Evolutionary conservation across 2,797 vertebrate species (phyloP).

Genomic region (Dermochelys coriacea): DNA sequence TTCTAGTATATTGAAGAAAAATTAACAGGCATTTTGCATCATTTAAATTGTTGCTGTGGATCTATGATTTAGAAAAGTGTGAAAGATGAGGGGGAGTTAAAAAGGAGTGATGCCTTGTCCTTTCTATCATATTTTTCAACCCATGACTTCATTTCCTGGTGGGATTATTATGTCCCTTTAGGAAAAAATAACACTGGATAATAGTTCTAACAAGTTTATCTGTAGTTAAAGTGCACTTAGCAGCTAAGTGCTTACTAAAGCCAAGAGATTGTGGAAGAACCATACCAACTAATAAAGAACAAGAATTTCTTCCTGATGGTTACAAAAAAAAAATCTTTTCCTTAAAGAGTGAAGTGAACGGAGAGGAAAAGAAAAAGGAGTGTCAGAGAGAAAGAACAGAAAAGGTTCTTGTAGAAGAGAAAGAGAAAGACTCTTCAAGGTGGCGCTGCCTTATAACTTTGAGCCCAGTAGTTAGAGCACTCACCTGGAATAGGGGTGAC

Average conservation of each 20-base stretch:
- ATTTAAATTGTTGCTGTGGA: neutral
- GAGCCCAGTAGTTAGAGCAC: neutral
- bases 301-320: slow-evolving; percentile 26
- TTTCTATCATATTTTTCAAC: neutral
- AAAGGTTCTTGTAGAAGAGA: neutral
- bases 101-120: neutral
- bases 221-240: slow-evolving; percentile 18
- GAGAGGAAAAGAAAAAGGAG: neutral
- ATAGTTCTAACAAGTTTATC: neutral
- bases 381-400: neutral
- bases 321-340: neutral
- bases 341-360: slow-evolving; percentile 24
- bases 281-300: neutral
- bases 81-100: neutral
- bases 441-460: neutral
- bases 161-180: neutral
- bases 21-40: neutral
- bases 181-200: neutral
- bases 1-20: neutral
- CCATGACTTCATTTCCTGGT: neutral
- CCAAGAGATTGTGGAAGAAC: neutral
- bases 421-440: neutral
- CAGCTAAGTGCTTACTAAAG: slow-evolving; percentile 21
- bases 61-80: neutral
- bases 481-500: neutral